Percentiles rank a stretch among this genome's conserved stretches.
Conservation (phyloP, 2,113 vertebrate species). For the Choloepus hoffmanni region DNA sequence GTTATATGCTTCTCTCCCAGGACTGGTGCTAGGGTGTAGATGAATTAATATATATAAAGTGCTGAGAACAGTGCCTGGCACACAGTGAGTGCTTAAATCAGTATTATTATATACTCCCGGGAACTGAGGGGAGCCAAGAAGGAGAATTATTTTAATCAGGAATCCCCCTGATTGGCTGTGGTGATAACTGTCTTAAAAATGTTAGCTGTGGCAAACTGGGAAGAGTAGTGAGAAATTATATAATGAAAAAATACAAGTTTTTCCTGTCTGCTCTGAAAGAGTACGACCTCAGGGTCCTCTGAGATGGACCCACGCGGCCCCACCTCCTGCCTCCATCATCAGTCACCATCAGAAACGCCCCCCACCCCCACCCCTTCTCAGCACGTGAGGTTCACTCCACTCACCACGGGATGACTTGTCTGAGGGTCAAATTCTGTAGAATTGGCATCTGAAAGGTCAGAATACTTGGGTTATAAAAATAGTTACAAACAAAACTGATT, state of each 20-base stretch:
- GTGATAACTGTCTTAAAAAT: background rate
- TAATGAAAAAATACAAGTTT: background rate
- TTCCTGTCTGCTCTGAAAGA: background rate
- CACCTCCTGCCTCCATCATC: background rate
- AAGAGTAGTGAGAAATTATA: background rate
- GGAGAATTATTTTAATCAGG: background rate
- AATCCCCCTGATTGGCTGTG: background rate
- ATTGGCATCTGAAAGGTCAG: conserved; percentile 92
- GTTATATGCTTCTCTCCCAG: background rate
- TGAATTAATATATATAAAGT: background rate
- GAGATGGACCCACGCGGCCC: background rate
- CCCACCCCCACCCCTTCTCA: background rate
- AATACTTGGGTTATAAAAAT: conserved; percentile 61
- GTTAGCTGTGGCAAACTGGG: background rate
- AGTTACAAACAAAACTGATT: conserved; percentile 42
- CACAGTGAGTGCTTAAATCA: fast-evolving
- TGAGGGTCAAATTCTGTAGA: conserved; percentile 97
- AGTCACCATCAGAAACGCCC: fast-evolving
- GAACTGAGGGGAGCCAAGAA: background rate
- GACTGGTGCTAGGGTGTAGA: background rate
- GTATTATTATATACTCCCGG: background rate
- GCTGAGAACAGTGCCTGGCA: background rate
- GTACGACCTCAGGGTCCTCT: background rate
- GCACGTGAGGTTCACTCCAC: conserved; percentile 69
- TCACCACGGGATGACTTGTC: conserved; percentile 94